A percentile compares a stretch with the other conserved stretches of the same genome.
These are phyloP conservation scores for Sibirionetta formosa DNA, from an alignment of 2,797 vertebrate genomes.

Conservation along the genomic window DNA sequence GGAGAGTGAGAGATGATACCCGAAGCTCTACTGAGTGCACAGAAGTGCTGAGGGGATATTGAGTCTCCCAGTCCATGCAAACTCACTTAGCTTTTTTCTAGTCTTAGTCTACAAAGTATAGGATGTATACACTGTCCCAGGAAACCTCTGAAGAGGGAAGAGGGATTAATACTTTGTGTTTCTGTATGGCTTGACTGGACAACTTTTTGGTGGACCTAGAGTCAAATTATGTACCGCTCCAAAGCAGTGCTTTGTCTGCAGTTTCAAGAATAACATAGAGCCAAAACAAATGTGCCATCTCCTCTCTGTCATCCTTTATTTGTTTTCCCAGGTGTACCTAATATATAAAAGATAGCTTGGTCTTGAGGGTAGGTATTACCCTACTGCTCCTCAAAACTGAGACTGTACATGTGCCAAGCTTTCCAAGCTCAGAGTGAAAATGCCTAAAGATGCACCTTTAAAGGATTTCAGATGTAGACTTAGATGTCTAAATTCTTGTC, in stretches of 20 bases:
- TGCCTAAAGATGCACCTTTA: background rate
- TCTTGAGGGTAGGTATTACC: background rate
- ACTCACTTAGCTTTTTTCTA: background rate
- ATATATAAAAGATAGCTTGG: background rate
- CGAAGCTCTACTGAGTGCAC: background rate
- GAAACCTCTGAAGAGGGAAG: background rate
- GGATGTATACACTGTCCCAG: background rate
- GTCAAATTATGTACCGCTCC: background rate
- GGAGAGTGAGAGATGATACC: background rate
- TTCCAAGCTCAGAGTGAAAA: background rate
- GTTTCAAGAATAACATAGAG: background rate
- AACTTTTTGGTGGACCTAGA: background rate
- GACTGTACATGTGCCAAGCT: background rate
- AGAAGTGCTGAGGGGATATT: background rate
- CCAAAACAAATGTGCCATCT: background rate
- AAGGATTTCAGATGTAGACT: background rate
- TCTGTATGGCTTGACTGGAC: accelerated
- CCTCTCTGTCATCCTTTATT: background rate
- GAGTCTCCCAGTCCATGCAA: background rate
- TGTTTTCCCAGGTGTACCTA: background rate
- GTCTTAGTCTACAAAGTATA: background rate
- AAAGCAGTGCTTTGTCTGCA: background rate
- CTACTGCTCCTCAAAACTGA: background rate
- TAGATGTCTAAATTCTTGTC: background rate
- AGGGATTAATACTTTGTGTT: background rate